Conservation (phyloP, 2,113 vertebrate species). For the Pyrgilauda ruficollis region DNA sequence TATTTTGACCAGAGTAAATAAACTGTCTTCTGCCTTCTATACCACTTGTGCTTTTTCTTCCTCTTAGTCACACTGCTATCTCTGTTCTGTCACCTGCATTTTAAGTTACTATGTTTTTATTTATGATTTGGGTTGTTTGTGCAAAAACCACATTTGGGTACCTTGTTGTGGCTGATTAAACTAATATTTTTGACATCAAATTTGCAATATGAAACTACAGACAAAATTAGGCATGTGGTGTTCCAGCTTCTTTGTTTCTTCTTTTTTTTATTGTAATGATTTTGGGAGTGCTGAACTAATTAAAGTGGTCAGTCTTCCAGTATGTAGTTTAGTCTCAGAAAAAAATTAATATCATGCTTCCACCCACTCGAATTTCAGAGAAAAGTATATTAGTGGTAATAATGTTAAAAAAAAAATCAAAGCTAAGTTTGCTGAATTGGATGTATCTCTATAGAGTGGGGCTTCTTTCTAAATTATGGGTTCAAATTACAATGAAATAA, state of each 20-base stretch:
- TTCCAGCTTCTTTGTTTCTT: not conserved
- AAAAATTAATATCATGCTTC: not conserved
- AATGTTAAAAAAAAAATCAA: not conserved
- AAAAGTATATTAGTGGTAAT: not conserved
- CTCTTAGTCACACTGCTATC: not conserved
- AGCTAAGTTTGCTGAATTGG: not conserved
- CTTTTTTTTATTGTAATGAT: not conserved
- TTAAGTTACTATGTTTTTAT: not conserved
- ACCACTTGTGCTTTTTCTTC: not conserved
- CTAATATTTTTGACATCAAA: not conserved
- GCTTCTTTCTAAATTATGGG: not conserved
- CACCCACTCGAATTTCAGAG: not conserved
- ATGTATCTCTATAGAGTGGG: not conserved
- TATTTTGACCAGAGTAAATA: not conserved
- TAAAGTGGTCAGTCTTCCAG: not conserved
- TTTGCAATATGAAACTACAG: not conserved
- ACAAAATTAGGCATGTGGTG: not conserved
- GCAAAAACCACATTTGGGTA: not conserved
- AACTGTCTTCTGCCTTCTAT: not conserved
- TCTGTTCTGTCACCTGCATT: not conserved
- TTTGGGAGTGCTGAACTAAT: not conserved
- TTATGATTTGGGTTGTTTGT: not conserved
- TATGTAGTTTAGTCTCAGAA: not conserved
- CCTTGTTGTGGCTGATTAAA: not conserved
- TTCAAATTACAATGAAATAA: conserved; percentile 38